Evolutionary conservation across 2,888 invertebrate species (phyloP), one percentile per base, ranked within the genome.

Genomic region (Pristionchus maxplancki): DNA sequence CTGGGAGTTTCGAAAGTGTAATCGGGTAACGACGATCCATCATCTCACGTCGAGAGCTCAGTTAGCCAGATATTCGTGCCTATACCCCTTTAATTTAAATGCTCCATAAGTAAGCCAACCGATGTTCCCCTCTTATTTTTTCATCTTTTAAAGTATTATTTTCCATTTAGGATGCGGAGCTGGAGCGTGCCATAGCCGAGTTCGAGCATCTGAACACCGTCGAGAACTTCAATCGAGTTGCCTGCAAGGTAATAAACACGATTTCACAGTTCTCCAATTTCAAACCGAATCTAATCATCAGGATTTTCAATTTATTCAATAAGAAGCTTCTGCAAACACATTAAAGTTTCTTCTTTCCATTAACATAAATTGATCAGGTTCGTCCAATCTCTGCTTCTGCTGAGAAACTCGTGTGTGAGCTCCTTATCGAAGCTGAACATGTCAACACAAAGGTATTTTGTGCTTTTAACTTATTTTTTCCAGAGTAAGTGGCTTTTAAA

Each of bases 141-240:
- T n/a, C n/a, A n/a, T n/a, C n/a, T n/a, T n/a, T n/a, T 9, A 50
- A 50, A 50, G 15, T n/a, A 31, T 37, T 0, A 40, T 20, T 28
- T 28, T 44, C 15, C 40, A 0, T 87, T 6, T n/a, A 87, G 86
- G 88, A 88, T 13, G 62, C 53, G 4, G 88, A 88, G 24, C 81
- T 88, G n/a, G 28, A n/a, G n/a, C 53, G 62, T 9, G 84, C 87
- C 24, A 88, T 82, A 13, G 74, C 74, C 34, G 90, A 90, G 50
- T 90, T 90, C 71, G 71, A 89, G 34, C 67, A 82, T 74, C 89
- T 90, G 28, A 20, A 15, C 34, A 84, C 82, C 15, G 78, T 85
- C 0, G 91, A 91, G 2, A 93, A 93, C 84, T 93, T 93, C 90
- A 93, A 93, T 89, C 91, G 93, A 13, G 92, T 93, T n/a, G 93